These are phyloP conservation scores for Stomorhina lunata DNA, from an alignment of 2,888 invertebrate species.

Conservation along the genomic window DNA sequence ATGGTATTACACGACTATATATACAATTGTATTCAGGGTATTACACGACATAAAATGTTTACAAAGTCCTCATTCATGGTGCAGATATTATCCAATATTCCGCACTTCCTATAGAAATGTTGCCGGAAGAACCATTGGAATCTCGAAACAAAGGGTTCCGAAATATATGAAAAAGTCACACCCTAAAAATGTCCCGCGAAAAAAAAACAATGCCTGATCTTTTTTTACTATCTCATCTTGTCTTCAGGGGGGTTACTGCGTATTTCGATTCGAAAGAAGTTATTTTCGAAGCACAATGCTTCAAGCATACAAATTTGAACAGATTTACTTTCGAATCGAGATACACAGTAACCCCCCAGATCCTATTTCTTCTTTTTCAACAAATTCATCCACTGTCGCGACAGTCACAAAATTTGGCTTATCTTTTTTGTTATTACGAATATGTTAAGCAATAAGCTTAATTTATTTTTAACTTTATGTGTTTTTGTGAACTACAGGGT, in stretches of 20 bases:
- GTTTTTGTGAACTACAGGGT: too few species aligned
- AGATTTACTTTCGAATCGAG: too few species aligned
- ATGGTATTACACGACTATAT: not conserved
- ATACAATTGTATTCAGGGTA: not conserved
- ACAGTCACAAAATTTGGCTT: too few species aligned
- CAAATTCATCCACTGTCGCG: too few species aligned
- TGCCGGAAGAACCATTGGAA: too few species aligned
- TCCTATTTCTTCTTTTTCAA: too few species aligned
- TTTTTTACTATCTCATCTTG: not conserved
- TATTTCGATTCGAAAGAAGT: not conserved
- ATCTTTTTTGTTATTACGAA: too few species aligned
- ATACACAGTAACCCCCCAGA: too few species aligned
- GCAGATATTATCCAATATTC: not conserved
- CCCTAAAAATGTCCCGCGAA: constrained; percentile 16
- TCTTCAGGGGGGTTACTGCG: not conserved
- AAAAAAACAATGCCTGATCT: not conserved
- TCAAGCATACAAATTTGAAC: too few species aligned
- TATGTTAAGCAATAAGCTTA: too few species aligned
- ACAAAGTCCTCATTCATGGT: not conserved
- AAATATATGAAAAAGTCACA: constrained; percentile 5
- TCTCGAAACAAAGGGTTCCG: constrained; percentile 10
- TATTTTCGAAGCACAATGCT: not conserved
- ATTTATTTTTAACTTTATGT: too few species aligned
- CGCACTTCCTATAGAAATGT: not conserved
- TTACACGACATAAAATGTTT: not conserved